A percentile compares a stretch with the other conserved stretches of the same genome.
Evolutionary conservation across 2,888 invertebrate genomes (phyloP).

Genomic region (Cheilosia vernalis): DNA sequence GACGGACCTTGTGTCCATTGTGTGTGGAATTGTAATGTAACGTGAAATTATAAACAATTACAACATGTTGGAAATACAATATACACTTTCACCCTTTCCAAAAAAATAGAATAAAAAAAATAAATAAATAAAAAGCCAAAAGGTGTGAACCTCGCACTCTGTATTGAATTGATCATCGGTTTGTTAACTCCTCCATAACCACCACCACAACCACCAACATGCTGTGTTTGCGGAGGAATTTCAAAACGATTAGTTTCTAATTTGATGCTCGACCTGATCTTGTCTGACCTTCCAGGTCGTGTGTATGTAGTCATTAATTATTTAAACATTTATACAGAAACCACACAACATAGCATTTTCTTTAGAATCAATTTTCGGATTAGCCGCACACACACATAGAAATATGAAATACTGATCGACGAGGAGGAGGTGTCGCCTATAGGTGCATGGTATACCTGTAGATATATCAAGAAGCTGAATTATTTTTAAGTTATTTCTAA

Average conservation of each 20-base stretch:
- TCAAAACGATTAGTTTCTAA: slow-evolving; percentile 74
- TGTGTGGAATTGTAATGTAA: slow-evolving; percentile 45
- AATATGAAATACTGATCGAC: background rate
- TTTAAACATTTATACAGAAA: slow-evolving; percentile 72
- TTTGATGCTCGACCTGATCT: slow-evolving; percentile 72
- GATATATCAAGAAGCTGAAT: slow-evolving; percentile 4
- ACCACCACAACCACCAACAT: background rate
- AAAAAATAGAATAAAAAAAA: too few relatives aligned
- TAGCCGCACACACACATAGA: slow-evolving; percentile 33
- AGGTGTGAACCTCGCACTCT: slow-evolving; percentile 47
- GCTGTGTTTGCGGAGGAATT: slow-evolving; percentile 58
- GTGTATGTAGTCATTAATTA: slow-evolving; percentile 68
- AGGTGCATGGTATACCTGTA: slow-evolving; percentile 14
- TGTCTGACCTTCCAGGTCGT: slow-evolving; percentile 67
- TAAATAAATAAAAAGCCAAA: slow-evolving; percentile 6
- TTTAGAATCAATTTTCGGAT: slow-evolving; percentile 70
- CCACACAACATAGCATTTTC: slow-evolving; percentile 52
- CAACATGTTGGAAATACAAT: slow-evolving; percentile 9
- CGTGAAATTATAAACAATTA: slow-evolving; percentile 65
- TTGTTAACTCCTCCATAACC: slow-evolving; percentile 16
- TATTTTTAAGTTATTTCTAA: slow-evolving; percentile 29
- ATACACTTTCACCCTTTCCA: slow-evolving; percentile 66
- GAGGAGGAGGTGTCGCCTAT: slow-evolving; percentile 19
- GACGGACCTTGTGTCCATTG: slow-evolving; percentile 27
- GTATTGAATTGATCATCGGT: slow-evolving; percentile 18